Evolutionary conservation across 2,888 invertebrate species (phyloP).

Genomic region (Corbicula japonica): DNA sequence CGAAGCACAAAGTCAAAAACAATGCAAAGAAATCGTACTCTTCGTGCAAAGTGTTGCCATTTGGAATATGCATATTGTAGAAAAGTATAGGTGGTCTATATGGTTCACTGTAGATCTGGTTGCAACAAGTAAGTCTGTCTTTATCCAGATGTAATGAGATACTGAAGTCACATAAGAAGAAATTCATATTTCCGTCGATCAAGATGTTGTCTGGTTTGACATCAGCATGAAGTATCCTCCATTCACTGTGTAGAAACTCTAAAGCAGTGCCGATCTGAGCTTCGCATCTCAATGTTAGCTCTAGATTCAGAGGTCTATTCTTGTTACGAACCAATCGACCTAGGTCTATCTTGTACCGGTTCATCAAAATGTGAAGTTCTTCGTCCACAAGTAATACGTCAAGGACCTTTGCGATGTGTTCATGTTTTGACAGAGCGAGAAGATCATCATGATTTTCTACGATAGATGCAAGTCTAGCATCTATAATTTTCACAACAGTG

Average conservation of each 20-base stretch:
- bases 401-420: not conserved
- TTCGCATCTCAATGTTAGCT: not conserved
- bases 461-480: not conserved
- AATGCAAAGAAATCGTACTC: constrained; percentile 5
- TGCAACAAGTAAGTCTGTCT: not conserved
- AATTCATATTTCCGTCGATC: not conserved
- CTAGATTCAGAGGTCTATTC: not conserved
- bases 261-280: constrained; percentile 1
- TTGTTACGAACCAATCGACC: not conserved
- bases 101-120: not conserved
- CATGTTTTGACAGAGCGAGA: not conserved
- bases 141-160: not conserved
- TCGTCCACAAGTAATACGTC: not conserved
- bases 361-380: not conserved
- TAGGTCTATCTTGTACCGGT: not conserved
- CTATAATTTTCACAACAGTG: not conserved
- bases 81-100: constrained; percentile 9
- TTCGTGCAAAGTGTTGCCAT: not conserved
- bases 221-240: not conserved
- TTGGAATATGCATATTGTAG: not conserved
- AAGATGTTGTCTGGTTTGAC: constrained; percentile 5
- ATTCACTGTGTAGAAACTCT: not conserved
- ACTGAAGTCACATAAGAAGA: constrained; percentile 7
- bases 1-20: constrained; percentile 1
- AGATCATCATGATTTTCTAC: not conserved